Evolutionary conservation across 2,797 vertebrate species (phyloP), one percentile per base, ranked within the genome.

Genomic region (Hydrocynus forskahlii): DNA sequence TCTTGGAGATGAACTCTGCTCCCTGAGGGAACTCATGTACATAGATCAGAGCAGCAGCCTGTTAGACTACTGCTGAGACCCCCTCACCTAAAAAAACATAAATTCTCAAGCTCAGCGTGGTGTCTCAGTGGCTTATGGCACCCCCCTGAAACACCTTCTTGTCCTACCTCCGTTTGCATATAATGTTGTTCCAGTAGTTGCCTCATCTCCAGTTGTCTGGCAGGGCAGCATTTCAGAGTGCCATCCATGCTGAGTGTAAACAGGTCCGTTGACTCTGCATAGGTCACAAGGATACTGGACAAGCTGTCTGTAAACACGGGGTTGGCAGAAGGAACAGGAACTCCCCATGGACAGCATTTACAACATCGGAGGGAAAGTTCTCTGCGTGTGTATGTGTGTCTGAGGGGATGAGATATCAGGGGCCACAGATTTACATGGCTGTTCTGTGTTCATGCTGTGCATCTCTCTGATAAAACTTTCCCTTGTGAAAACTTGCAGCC

Each of bases 301-400:
- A 72, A 84, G 77, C 74, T 81, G 85, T 90, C 88, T 93, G 91
- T 94, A 93, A 94, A 94, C 92, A 94, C 78, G 86, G 88, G 85
- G 85, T 85, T 86, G 87, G 88, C 89, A 91, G 86, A 87, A 86
- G 86, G 85, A 91, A 86, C 81, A 91, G 85, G 85, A 92, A 90
- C 85, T 92, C 90, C 87, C 87, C 79, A 82, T 70, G 84, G 91
- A 91, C 86, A 87, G 83, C 83, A 89, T 88, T 90, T 81, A 68
- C 66, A 83, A 71, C 63, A 29, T 40, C 67, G 55, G 71, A 69
- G 75, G 60, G 64, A 68, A 45, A 45, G 43, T 72, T 77, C 45
- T 63, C 80, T 86, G 48, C 5, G 48, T 52, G 48, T 52, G 48
- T 52, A 12, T 52, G 48, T 52, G 48, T 52, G 13, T 52, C 52